phyloP scores from a whole-genome alignment of 2,113 vertebrate species.

The Natator depressus region DNA sequence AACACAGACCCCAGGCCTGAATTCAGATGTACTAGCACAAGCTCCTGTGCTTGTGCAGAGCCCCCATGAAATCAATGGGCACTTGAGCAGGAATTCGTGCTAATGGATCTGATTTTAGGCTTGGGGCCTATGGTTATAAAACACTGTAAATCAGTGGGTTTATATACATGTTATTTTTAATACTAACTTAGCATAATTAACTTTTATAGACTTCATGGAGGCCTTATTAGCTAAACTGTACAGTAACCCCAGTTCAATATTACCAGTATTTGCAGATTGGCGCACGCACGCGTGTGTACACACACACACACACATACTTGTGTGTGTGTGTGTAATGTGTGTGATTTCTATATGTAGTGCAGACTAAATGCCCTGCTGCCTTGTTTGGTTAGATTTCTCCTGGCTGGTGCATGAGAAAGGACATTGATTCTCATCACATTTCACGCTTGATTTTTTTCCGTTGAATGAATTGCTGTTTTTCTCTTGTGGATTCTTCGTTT shows the following conservation, averaged over 20 bases:
- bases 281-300: rapidly evolving
- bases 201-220: background rate
- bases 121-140: background rate
- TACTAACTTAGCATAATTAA: background rate
- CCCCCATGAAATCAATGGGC: background rate
- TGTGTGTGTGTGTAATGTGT: background rate
- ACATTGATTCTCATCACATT: background rate
- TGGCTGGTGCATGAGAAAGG: rapidly evolving
- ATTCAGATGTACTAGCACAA: background rate
- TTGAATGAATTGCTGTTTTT: background rate
- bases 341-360: background rate
- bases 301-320: too few relatives aligned
- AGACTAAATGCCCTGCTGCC: background rate
- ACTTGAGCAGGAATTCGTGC: background rate
- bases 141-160: background rate
- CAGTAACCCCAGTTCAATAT: background rate
- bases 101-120: background rate
- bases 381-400: background rate
- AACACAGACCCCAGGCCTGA: background rate
- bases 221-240: background rate
- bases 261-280: background rate
- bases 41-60: background rate
- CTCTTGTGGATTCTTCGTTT: background rate
- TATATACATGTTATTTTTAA: background rate
- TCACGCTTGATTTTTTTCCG: background rate